Percentiles rank a stretch among this genome's conserved stretches.
phyloP scores from a whole-genome alignment of 1,140 invertebrate genomes.

The Drosophila obscura region DNA sequence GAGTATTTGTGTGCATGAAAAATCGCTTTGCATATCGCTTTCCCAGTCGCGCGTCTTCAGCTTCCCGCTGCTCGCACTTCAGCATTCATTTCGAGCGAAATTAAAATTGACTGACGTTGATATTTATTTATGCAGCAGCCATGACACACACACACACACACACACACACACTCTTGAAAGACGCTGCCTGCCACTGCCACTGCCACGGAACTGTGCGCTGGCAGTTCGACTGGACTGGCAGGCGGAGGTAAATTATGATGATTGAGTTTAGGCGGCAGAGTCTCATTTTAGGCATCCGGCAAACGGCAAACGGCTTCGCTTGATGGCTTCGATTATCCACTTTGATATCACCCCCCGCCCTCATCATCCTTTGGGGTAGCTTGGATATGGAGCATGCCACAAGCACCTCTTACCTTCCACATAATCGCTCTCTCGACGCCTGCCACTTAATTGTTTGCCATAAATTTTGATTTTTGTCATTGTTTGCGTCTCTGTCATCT shows the following conservation, averaged over 20 bases:
- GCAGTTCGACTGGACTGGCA: not conserved
- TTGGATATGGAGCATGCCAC: no score
- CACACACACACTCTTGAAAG: not conserved
- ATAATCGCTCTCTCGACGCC: slow-evolving; percentile 53
- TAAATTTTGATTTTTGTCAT: slow-evolving; percentile 66
- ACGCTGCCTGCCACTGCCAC: no score
- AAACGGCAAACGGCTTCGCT: slow-evolving; percentile 2
- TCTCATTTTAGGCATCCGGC: not conserved
- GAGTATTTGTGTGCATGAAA: slow-evolving; percentile 63
- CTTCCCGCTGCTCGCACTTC: slow-evolving; percentile 61
- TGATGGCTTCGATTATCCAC: slow-evolving; percentile 41
- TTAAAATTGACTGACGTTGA: slow-evolving; percentile 80
- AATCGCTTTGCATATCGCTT: slow-evolving; percentile 68
- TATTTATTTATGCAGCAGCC: slow-evolving; percentile 56
- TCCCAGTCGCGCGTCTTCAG: no score
- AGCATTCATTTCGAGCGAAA: slow-evolving; percentile 72
- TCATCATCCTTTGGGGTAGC: no score
- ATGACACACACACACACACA: slow-evolving; percentile 12
- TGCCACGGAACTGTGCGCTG: no score
- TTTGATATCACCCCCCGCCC: not conserved
- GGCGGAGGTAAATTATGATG: slow-evolving; percentile 41
- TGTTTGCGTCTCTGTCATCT: slow-evolving; percentile 30
- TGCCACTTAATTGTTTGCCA: slow-evolving; percentile 65
- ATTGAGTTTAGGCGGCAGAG: slow-evolving; percentile 41
- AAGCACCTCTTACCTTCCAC: no score